Evolutionary conservation across 2,797 vertebrate species (phyloP), one percentile per base, ranked within the genome.

Genomic region (Enoplosus armatus): DNA sequence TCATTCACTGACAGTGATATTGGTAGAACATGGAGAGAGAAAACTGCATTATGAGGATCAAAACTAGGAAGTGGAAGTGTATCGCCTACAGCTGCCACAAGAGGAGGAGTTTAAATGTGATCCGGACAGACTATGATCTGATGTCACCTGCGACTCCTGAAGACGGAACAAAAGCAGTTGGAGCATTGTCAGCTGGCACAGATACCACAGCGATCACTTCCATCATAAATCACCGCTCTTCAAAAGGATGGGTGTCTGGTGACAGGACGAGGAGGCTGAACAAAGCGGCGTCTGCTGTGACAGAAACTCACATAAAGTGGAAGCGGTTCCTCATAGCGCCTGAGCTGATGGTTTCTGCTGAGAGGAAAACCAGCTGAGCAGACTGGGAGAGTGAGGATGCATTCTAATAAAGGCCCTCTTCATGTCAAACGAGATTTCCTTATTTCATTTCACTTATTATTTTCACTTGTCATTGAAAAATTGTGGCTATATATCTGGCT

Each of bases 151-250:
- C 9, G 18, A 82, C 73, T 85, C 35, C 48, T n/a, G 75, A 79
- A 73, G 66, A 79, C 50, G 35, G 80, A 89, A 90, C 90, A 90
- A 90, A 90, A 83, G 90, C 61, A 58, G 75, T 4, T 51, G 55
- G 55, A 56, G 66, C 68, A 83, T 90, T 91, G 86, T 92, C 83
- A 85, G 59, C 48, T 80, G 63, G 90, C 83, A 95, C 88, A 48
- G 96, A 96, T 95, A 96, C 95, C 93, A 93, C 94, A 95, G 95
- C 77, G 94, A 97, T 95, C 95, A 71, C 88, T 90, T 94, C 94
- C 90, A 89, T 89, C 84, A 83, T 92, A 93, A 95, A 94, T 93
- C 87, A 94, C 39, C 11, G 26, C 80, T 85, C 83, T 87, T 90
- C 77, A 81, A 83, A 91, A 89, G 90, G 79, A 84, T 79, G 77